These are phyloP conservation scores for Diorhabda carinulata DNA, from an alignment of 1,140 invertebrate species.

Conservation along the genomic window DNA sequence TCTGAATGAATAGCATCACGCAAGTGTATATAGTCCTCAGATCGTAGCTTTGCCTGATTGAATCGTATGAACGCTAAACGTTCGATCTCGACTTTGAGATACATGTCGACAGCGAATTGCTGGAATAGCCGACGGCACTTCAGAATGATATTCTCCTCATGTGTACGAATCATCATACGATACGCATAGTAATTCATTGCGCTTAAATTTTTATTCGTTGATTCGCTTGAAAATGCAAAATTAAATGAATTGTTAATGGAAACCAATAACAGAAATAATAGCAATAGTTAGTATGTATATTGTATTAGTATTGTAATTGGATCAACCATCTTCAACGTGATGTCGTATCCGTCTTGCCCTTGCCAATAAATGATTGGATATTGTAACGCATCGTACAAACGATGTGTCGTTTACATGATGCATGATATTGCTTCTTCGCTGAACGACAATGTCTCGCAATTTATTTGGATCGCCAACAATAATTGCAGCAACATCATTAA, in stretches of 20 bases:
- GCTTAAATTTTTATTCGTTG: not conserved
- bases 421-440: too few species aligned
- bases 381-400: slow-evolving; percentile 50
- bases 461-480: not conserved
- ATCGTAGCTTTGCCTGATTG: slow-evolving; percentile 50
- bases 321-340: slow-evolving; percentile 46
- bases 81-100: slow-evolving; percentile 51
- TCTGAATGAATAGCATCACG: slow-evolving; percentile 39
- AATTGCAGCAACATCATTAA: slow-evolving; percentile 5
- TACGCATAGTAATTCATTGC: not conserved
- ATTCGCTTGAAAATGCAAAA: not conserved
- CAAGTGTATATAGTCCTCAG: slow-evolving; percentile 35
- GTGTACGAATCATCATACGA: not conserved
- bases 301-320: slow-evolving; percentile 36
- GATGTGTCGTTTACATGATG: slow-evolving; percentile 40
- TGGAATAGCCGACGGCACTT: slow-evolving; percentile 41
- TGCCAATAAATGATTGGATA: slow-evolving; percentile 52
- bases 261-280: slow-evolving; percentile 4
- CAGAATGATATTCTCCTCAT: slow-evolving; percentile 30
- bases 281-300: too few species aligned
- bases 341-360: slow-evolving; percentile 51
- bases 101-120: slow-evolving; percentile 51
- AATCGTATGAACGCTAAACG: slow-evolving; percentile 46
- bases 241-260: slow-evolving; percentile 13
- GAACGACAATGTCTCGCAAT: not conserved